A percentile compares a stretch with the other conserved stretches of the same genome.
Evolutionary conservation across 2,113 vertebrate genomes (phyloP).

Genomic region (Ceuthmochares aereus): DNA sequence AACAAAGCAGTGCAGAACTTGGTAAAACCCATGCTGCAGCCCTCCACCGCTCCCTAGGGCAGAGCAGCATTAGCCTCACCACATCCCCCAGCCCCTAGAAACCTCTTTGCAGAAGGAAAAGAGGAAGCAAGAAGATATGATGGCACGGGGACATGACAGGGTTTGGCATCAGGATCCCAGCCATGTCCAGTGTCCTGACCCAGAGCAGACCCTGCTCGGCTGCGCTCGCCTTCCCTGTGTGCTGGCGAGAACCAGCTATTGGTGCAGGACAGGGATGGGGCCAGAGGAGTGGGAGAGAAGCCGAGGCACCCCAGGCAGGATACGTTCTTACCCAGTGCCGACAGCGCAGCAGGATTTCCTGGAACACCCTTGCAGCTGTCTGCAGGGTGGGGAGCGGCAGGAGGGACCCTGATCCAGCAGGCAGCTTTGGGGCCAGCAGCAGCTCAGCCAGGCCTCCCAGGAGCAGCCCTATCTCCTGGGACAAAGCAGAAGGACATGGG

Average conservation of each 20-base stretch:
- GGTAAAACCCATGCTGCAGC: constrained; percentile 84
- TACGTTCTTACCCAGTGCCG: constrained; percentile 84
- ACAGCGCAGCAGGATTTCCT: constrained; percentile 87
- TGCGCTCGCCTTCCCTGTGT: accelerated
- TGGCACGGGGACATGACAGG: accelerated
- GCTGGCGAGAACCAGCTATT: accelerated
- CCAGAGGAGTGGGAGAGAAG: not conserved
- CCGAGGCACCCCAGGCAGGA: not conserved
- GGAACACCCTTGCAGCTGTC: constrained; percentile 78
- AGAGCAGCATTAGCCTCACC: not conserved
- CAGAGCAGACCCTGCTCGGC: not conserved
- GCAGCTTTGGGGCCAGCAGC: constrained; percentile 45
- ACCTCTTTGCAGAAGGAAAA: not conserved
- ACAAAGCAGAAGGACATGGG: not conserved
- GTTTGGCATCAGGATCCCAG: not conserved
- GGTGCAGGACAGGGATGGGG: not conserved
- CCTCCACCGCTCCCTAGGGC: constrained; percentile 86
- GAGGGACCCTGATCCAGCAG: not conserved
- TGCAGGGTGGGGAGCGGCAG: constrained; percentile 72
- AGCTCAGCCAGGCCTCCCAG: constrained; percentile 81
- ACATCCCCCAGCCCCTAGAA: not conserved
- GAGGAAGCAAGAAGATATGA: not conserved
- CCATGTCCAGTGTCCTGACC: accelerated
- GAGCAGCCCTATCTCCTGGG: constrained; percentile 81
- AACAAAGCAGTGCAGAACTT: constrained; percentile 81